Conservation (phyloP, 2,797 vertebrate species). For the Rachycentron canadum region DNA sequence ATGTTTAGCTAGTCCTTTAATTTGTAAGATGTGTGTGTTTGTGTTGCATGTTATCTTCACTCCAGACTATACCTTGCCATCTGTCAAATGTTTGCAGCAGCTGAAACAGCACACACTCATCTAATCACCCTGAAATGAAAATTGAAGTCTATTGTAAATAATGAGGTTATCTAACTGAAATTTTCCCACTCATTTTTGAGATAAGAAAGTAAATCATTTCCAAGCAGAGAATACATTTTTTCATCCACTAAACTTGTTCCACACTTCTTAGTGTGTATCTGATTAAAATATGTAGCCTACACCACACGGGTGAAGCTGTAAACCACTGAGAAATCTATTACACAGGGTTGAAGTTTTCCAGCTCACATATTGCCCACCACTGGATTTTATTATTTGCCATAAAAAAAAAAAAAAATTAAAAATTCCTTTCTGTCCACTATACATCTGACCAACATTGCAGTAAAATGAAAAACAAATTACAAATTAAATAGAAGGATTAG, state of each 20-base stretch:
- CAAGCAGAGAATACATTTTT: background rate
- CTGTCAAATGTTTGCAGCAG: background rate
- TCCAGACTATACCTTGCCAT: too few species aligned
- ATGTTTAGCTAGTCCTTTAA: background rate
- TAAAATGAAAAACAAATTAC: slow-evolving; percentile 19
- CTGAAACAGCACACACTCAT: background rate
- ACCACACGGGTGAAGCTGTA: background rate
- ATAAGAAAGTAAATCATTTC: background rate
- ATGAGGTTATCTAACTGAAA: too few species aligned
- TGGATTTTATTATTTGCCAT: slow-evolving; percentile 17
- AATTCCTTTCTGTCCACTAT: slow-evolving; percentile 9
- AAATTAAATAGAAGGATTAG: slow-evolving; percentile 21
- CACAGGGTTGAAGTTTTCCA: background rate
- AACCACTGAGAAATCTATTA: background rate
- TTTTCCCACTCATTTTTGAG: background rate
- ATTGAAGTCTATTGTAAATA: background rate
- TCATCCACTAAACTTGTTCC: background rate
- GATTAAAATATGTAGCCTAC: background rate
- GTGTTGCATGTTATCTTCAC: background rate
- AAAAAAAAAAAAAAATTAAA: too few species aligned
- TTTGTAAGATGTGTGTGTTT: background rate
- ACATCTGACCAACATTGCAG: slow-evolving; percentile 21
- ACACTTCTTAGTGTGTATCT: background rate
- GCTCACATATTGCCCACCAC: slow-evolving; percentile 4
- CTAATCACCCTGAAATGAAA: background rate